Evolutionary conservation across 2,797 vertebrate genomes (phyloP).

Genomic region (Rhodeus uyekii): DNA sequence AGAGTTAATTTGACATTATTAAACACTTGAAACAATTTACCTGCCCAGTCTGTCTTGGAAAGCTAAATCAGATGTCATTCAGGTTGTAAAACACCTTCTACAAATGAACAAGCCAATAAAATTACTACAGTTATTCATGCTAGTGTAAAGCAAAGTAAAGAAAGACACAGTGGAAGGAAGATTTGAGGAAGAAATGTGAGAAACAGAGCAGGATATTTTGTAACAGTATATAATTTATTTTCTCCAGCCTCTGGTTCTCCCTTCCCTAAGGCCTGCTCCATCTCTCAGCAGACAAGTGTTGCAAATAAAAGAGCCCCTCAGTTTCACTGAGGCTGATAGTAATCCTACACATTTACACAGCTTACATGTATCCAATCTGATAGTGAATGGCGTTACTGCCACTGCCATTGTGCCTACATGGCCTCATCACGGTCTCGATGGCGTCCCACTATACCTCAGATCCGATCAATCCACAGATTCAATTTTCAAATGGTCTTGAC

Average conservation of each 20-base stretch:
- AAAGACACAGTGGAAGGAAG: not conserved
- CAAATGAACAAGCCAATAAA: not conserved
- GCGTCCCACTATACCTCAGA: not conserved
- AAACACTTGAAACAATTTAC: conserved; percentile 28
- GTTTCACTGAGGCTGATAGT: conserved; percentile 23
- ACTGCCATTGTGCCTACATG: conserved; percentile 4
- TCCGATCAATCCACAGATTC: not conserved
- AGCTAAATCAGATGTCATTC: conserved; percentile 1
- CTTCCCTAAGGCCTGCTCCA: conserved; percentile 32
- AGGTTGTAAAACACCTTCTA: not conserved
- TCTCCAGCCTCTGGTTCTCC: conserved; percentile 21
- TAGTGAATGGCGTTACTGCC: conserved; percentile 8
- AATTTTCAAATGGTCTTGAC: not conserved
- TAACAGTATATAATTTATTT: conserved; percentile 14
- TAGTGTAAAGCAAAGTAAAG: not conserved
- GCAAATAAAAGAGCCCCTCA: conserved; percentile 35
- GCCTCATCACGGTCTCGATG: not conserved
- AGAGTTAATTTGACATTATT: conserved; percentile 38
- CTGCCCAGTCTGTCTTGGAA: not conserved
- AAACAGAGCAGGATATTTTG: conserved; percentile 22
- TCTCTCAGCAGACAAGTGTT: conserved; percentile 17
- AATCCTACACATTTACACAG: conserved; percentile 34
- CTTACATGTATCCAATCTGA: conserved; percentile 16
- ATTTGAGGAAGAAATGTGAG: not conserved
- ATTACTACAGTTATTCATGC: not conserved